phyloP scores from a whole-genome alignment of 2,113 vertebrate species.

The Edolisoma coerulescens region DNA sequence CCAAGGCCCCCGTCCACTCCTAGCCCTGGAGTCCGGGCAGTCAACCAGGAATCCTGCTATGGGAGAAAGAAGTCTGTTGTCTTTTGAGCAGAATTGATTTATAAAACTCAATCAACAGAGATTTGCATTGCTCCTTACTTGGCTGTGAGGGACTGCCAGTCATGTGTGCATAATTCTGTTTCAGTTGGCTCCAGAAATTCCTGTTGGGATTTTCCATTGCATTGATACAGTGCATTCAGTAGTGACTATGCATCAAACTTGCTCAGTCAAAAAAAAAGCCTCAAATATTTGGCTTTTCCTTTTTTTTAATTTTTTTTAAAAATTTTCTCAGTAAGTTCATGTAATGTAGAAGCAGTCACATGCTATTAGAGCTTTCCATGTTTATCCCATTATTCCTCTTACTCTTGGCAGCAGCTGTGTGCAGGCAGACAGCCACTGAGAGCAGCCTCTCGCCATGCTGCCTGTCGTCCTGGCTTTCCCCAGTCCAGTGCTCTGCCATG shows the following conservation, averaged over 20 bases:
- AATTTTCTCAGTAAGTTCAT: background rate
- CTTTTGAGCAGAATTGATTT: background rate
- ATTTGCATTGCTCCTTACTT: background rate
- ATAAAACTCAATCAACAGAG: background rate
- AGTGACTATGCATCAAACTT: background rate
- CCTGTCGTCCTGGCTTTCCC: fast-evolving
- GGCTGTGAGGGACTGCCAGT: background rate
- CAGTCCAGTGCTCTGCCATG: fast-evolving
- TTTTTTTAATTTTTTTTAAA: background rate
- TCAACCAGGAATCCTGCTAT: background rate
- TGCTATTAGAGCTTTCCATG: background rate
- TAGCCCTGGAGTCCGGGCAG: background rate
- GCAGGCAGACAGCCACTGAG: background rate
- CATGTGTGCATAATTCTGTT: background rate
- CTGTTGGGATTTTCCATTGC: background rate
- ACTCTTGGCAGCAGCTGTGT: background rate
- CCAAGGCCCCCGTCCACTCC: fast-evolving
- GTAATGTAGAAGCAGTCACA: background rate
- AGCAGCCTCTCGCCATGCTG: background rate
- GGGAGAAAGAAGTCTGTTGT: background rate
- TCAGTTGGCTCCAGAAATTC: background rate
- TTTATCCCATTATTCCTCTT: background rate
- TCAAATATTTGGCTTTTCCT: background rate
- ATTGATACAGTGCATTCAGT: background rate
- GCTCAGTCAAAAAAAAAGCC: background rate